Evolutionary conservation across 1,140 invertebrate genomes (phyloP), one percentile per base, ranked within the genome.

Genomic region (Drosophila equinoxialis): DNA sequence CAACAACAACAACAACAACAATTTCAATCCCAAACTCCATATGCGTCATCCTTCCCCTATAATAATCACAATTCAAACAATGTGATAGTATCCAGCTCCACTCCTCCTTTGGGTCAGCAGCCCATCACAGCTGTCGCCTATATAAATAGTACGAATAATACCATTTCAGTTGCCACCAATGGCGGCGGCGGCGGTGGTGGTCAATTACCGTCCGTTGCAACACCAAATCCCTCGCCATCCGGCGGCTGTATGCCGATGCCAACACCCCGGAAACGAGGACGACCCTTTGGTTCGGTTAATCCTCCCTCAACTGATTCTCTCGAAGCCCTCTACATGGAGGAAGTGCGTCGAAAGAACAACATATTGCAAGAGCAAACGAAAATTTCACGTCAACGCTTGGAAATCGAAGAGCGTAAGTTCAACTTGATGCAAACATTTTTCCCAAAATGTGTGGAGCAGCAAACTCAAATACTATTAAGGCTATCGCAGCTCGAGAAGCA

Each of bases 401-500:
- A 80, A 57, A 57, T 91, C 35, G 90, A 91, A 54, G 81, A 89
- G 37, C 83, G 90, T 3, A 91, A 91, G 65, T 30, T 91, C 2
- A 79, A 77, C 35, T 57, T 91, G 11, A 74, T 91, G 77, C 74
- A 85, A 39, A 72, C 74, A 20, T 91, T 90, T 70, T 86, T 91
- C 39, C 90, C 90, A 33, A 91, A 91, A 71, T 90, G 69, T 39
- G 60, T 91, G 51, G 84, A 91, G 35, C 80, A 89, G 45, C 90
- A 91, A 65, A 65, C 79, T n/a, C 67, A 89, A 45, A 91, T 91
- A 6, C 35, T 89, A 2, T 58, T 35, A 6, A 64, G 67, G 7
- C 41, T 87, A 2, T 69, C 74, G 67, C 84, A 89, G 51, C 14
- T 68, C 13, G 51, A 63, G 39, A 26, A 64, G 60, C 65, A 71